Evolutionary conservation across 2,797 vertebrate genomes (phyloP).

Genomic region (Nannoperca australis): DNA sequence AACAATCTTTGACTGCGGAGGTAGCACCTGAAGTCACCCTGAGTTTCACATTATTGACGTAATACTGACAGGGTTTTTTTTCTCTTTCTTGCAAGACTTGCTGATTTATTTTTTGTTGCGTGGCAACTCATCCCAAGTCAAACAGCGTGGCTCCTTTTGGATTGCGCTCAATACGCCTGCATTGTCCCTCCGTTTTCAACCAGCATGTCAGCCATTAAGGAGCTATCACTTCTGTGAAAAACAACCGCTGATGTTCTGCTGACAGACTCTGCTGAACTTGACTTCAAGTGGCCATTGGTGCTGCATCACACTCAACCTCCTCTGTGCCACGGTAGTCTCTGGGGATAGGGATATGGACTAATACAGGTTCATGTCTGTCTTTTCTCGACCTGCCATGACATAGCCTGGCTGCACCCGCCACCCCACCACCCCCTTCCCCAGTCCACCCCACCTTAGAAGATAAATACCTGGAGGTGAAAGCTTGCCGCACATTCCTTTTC

Average conservation of each 20-base stretch:
- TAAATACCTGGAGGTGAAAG: slow-evolving; percentile 97
- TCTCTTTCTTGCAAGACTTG: slow-evolving; percentile 22
- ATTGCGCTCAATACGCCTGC: slow-evolving; percentile 38
- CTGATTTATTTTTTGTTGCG: slow-evolving; percentile 59
- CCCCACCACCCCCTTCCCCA: slow-evolving; percentile 65
- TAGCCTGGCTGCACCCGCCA: slow-evolving; percentile 78
- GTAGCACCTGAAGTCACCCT: slow-evolving; percentile 48
- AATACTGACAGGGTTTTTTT: slow-evolving; percentile 24
- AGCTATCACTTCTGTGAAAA: slow-evolving; percentile 44
- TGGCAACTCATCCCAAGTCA: slow-evolving; percentile 73
- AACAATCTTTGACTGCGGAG: slow-evolving; percentile 40
- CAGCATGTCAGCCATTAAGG: slow-evolving; percentile 47
- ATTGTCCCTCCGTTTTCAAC: slow-evolving; percentile 59
- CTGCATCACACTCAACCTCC: slow-evolving; percentile 39
- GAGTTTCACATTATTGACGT: slow-evolving; percentile 39
- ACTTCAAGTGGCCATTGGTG: slow-evolving; percentile 54
- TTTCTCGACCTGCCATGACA: slow-evolving; percentile 82
- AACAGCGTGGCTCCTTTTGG: slow-evolving; percentile 57
- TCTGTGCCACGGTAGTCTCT: slow-evolving; percentile 41
- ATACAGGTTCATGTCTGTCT: slow-evolving; percentile 80
- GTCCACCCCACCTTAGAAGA: slow-evolving; percentile 87
- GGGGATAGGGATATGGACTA: slow-evolving; percentile 53
- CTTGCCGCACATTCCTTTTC: slow-evolving; percentile 96
- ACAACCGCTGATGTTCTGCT: slow-evolving; percentile 45
- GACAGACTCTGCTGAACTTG: slow-evolving; percentile 52